phyloP scores from a whole-genome alignment of 2,113 vertebrate species.

The Tor tambroides region DNA sequence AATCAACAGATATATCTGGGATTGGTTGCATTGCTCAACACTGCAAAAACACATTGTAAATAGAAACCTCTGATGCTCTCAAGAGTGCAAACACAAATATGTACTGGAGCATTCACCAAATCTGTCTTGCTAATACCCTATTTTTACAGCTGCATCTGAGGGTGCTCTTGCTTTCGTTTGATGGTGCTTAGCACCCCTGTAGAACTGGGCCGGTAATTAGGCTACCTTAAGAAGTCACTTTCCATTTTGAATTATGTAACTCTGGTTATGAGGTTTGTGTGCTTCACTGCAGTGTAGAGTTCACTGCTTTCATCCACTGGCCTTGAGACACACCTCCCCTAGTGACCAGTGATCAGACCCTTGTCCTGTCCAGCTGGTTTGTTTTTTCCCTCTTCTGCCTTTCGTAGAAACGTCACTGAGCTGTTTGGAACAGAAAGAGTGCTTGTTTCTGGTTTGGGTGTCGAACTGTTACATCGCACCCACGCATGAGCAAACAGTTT shows the following conservation, averaged over 20 bases:
- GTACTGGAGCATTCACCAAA: background rate
- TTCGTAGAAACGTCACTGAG: constrained; percentile 26
- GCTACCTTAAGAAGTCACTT: background rate
- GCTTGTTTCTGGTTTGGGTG: constrained; percentile 64
- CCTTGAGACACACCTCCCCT: constrained; percentile 57
- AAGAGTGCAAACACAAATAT: background rate
- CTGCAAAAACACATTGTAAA: background rate
- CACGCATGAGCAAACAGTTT: constrained; percentile 78
- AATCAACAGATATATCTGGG: background rate
- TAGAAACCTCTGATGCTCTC: background rate
- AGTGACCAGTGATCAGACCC: constrained; percentile 44
- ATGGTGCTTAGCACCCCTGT: background rate
- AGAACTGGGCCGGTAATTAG: background rate
- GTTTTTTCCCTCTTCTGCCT: constrained; percentile 18
- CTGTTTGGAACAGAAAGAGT: constrained; percentile 62
- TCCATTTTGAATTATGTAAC: background rate
- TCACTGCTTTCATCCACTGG: background rate
- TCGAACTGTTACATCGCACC: constrained; percentile 73
- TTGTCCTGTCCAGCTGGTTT: constrained; percentile 10
- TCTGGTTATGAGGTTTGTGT: background rate
- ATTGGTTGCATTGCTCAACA: background rate
- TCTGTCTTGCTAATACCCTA: background rate
- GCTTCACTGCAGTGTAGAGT: background rate
- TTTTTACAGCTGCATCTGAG: too few relatives aligned
- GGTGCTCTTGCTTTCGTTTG: background rate